phyloP scores from a whole-genome alignment of 2,113 vertebrate genomes.

The Tamias sibiricus region DNA sequence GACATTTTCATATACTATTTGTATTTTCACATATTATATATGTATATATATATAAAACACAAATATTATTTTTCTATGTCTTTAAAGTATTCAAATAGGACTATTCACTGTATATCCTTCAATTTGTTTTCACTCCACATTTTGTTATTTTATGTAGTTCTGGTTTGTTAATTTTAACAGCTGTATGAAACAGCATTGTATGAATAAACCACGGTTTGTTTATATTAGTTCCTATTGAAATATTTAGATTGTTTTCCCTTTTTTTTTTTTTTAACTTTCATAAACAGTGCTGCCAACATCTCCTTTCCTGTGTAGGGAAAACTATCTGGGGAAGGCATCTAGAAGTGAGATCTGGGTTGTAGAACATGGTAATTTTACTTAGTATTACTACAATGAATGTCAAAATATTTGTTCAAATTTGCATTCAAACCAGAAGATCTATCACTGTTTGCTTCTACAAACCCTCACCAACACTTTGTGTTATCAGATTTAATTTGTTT shows the following conservation, averaged over 20 bases:
- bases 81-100: background rate
- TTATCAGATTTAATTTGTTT: slow-evolving; percentile 27
- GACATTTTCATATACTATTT: background rate
- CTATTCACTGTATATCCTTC: background rate
- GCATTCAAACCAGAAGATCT: background rate
- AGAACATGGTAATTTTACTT: background rate
- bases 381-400: background rate
- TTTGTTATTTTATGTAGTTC: background rate
- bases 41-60: background rate
- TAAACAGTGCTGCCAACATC: background rate
- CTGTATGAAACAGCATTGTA: background rate
- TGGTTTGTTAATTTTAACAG: slow-evolving; percentile 37
- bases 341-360: background rate
- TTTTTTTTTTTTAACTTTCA: background rate
- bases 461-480: background rate
- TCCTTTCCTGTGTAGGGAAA: background rate
- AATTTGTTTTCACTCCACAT: background rate
- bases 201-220: background rate
- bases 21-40: background rate
- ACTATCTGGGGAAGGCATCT: background rate
- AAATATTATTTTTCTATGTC: background rate
- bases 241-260: background rate
- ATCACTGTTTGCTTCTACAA: background rate
- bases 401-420: slow-evolving; percentile 18
- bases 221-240: background rate